phyloP scores from a whole-genome alignment of 2,888 invertebrate genomes.

The Meteorus colon region DNA sequence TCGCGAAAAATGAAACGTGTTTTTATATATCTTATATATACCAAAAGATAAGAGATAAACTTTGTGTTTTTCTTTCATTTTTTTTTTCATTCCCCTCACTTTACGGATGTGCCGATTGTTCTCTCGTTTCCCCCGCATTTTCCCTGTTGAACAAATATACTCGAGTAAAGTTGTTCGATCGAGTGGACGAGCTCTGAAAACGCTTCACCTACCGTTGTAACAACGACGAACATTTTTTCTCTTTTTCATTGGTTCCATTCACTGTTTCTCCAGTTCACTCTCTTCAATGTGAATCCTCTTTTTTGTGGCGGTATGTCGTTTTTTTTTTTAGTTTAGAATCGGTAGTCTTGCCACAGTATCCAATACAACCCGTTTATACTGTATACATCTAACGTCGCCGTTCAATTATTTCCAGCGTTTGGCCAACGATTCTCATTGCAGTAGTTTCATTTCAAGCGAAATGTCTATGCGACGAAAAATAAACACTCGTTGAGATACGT shows the following conservation, averaged over 20 bases:
- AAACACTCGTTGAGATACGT: slow-evolving; percentile 64
- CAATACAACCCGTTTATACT: background rate
- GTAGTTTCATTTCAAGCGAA: slow-evolving; percentile 54
- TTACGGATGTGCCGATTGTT: slow-evolving; percentile 34
- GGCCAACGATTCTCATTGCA: slow-evolving; percentile 25
- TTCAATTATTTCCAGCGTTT: slow-evolving; percentile 64
- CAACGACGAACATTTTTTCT: slow-evolving; percentile 29
- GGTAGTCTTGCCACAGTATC: background rate
- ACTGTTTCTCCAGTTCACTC: slow-evolving; percentile 14
- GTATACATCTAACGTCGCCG: slow-evolving; percentile 52
- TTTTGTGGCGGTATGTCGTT: background rate
- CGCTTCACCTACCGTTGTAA: slow-evolving; percentile 26
- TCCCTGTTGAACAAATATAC: slow-evolving; percentile 43
- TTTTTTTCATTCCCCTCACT: background rate
- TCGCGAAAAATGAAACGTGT: background rate
- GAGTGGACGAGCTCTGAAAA: slow-evolving; percentile 36
- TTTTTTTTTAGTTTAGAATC: background rate
- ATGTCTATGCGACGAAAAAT: slow-evolving; percentile 67
- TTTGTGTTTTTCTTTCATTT: background rate
- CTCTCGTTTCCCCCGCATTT: slow-evolving; percentile 46
- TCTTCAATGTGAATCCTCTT: slow-evolving; percentile 1
- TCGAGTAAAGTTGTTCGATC: slow-evolving; percentile 41
- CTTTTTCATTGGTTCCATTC: background rate
- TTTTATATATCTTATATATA: slow-evolving; percentile 4
- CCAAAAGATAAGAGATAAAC: slow-evolving; percentile 14